A percentile compares a stretch with the other conserved stretches of the same genome.
Evolutionary conservation across 2,888 invertebrate genomes (phyloP).

Genomic region (Himalopsyche anomala): DNA sequence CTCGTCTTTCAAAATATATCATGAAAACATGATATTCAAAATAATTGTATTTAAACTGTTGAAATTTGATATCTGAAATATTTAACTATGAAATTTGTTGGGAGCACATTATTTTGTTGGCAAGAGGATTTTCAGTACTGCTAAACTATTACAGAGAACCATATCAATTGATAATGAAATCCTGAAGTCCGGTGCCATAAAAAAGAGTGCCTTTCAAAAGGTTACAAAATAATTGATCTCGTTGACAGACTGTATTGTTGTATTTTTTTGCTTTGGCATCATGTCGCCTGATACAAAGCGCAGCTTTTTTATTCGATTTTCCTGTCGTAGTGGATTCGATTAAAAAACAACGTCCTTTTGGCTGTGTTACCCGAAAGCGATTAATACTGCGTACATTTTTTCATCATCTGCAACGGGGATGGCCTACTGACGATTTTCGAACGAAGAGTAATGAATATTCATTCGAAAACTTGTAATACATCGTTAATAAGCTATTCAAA

Average conservation of each 20-base stretch:
- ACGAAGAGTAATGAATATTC: not conserved
- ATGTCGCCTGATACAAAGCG: not conserved
- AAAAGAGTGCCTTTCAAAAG: not conserved
- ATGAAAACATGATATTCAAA: no score
- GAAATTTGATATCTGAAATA: no score
- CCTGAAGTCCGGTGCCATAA: not conserved
- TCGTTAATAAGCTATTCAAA: no score
- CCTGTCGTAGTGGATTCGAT: conserved; percentile 27
- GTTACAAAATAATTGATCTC: not conserved
- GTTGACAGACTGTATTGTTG: conserved; percentile 26
- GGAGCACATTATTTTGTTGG: no score
- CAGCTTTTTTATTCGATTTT: conserved; percentile 29
- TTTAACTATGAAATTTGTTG: no score
- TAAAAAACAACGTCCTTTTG: conserved; percentile 39
- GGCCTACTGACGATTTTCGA: conserved; percentile 11
- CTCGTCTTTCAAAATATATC: no score
- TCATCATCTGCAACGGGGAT: conserved; percentile 18
- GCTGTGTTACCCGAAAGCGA: not conserved
- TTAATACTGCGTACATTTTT: conserved; percentile 36
- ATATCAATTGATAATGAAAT: no score
- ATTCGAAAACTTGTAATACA: no score
- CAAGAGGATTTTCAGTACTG: no score
- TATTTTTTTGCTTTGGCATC: conserved; percentile 36
- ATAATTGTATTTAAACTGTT: no score
- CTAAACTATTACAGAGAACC: no score